Conservation (phyloP, 2,113 vertebrate genomes). For the Tyrannus savana region DNA sequence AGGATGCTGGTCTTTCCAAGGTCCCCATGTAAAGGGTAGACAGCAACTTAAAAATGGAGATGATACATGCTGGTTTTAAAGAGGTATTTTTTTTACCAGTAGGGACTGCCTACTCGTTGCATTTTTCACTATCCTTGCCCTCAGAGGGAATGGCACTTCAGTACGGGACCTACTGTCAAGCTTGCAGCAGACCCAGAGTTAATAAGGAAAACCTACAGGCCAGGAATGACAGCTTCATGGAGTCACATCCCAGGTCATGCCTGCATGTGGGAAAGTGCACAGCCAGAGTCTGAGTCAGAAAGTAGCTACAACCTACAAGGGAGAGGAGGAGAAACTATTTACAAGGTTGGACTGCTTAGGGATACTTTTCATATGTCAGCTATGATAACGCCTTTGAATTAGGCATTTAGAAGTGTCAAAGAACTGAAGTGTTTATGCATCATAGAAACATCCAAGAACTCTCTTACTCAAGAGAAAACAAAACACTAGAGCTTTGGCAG, state of each 20-base stretch:
- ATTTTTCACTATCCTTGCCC: not conserved
- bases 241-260: not conserved
- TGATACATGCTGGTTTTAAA: not conserved
- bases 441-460: not conserved
- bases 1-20: not conserved
- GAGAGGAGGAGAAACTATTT: not conserved
- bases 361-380: not conserved
- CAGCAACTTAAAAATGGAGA: not conserved
- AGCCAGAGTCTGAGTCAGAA: not conserved
- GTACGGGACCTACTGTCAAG: not conserved
- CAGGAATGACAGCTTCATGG: not conserved
- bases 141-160: not conserved
- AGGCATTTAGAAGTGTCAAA: not conserved
- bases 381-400: not conserved
- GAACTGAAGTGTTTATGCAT: not conserved
- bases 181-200: not conserved
- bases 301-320: not conserved
- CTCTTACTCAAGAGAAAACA: not conserved
- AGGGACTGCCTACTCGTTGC: not conserved
- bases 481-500: not conserved
- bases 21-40: rapidly evolving
- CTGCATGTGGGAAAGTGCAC: rapidly evolving
- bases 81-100: not conserved
- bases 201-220: not conserved
- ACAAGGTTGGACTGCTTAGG: not conserved